Conservation (phyloP, 2,797 vertebrate species). For the Petrocephalus sullivani region DNA sequence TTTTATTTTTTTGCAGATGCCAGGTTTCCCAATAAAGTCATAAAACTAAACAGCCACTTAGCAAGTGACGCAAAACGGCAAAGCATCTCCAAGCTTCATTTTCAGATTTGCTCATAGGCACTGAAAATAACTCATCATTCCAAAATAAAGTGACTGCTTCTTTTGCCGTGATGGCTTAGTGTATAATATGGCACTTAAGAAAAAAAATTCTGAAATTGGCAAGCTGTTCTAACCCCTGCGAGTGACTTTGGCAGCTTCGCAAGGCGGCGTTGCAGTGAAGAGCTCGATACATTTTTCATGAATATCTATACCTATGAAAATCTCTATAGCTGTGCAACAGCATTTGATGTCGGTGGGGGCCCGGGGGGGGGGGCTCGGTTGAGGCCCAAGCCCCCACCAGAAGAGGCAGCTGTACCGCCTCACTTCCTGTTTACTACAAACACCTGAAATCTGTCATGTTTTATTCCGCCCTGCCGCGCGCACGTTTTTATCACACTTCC, state of each 20-base stretch:
- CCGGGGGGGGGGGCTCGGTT: background rate
- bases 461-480: background rate
- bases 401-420: background rate
- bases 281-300: background rate
- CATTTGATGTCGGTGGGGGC: slow-evolving; percentile 1
- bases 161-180: background rate
- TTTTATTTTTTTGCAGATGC: background rate
- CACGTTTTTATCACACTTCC: background rate
- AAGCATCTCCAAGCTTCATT: background rate
- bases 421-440: background rate
- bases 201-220: background rate
- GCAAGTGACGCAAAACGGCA: background rate
- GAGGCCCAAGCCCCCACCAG: background rate
- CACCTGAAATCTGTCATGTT: background rate
- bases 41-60: background rate
- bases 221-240: background rate
- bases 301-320: slow-evolving; percentile 10
- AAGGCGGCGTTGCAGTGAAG: background rate
- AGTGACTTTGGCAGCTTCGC: background rate
- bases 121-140: background rate
- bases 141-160: background rate
- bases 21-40: background rate
- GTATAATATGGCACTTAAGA: background rate
- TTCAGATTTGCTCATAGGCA: background rate
- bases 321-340: background rate